Evolutionary conservation across 2,797 vertebrate species (phyloP), one percentile per base, ranked within the genome.

Genomic region (Leuciscus waleckii): DNA sequence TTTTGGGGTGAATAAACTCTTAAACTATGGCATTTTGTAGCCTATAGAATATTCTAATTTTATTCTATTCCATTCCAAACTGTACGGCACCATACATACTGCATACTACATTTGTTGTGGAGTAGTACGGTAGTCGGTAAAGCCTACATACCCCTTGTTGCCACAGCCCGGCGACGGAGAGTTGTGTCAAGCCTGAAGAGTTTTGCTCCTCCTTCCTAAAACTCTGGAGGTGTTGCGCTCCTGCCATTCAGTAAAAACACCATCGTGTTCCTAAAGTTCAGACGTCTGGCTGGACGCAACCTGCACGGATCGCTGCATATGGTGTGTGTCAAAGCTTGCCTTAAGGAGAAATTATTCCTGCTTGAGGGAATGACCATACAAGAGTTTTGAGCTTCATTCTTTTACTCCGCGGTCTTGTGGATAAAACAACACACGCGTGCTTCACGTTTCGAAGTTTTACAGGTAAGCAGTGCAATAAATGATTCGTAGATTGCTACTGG

Each of bases 191-290:
- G 61, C 46, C 49, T 85, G 23, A 19, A 43, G 1, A 39, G 39
- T 21, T 43, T 84, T 11, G 85, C 78, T 82, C 85, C 85, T 82
- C 85, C 80, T 71, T 35, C 73, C 43, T 16, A 70, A 81, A 68
- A 32, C 70, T 65, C 10, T 46, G 67, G 86, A 86, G 73, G 85
- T 74, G 77, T 68, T 84, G 51, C 78, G 67, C 41, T 85, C 41
- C 41, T 54, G 73, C 73, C 71, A 43, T 81, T 71, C 73, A 81
- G 71, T 63, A 81, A 81, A 73, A 58, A 41, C 81, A 65, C n/a
- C 16, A 19, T 1, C 16, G 23, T 17, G 63, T 41, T 56, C 23
- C 32, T 68, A 46, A 56, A 77, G 78, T 67, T 70, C 76, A 71
- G 65, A 84, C 49, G 69, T 68, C 14, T 58, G 77, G 14, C 46